These are phyloP conservation scores for Apamea monoglypha DNA, from an alignment of 2,888 invertebrate species.

Conservation along the genomic window DNA sequence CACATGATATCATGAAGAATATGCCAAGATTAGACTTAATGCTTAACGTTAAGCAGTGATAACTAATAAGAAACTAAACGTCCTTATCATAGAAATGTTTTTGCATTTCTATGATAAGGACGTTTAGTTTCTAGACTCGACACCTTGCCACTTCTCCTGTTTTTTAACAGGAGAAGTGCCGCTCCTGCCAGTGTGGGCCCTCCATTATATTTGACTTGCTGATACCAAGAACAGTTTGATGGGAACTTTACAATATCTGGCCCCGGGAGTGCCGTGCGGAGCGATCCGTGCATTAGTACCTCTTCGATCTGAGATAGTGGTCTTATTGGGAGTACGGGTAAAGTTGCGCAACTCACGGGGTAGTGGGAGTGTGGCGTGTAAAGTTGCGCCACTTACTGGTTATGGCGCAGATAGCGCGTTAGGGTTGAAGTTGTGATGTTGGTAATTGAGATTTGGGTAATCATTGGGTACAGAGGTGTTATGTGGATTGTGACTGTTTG, in stretches of 20 bases:
- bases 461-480: conserved; percentile 15
- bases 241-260: conserved; percentile 73
- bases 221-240: conserved; percentile 74
- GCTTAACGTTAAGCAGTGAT: background rate
- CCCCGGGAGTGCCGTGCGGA: conserved; percentile 63
- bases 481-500: conserved; percentile 30
- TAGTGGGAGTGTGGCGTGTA: conserved; percentile 40
- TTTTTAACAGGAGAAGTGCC: too few relatives aligned
- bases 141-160: too few relatives aligned
- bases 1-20: background rate
- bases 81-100: too few relatives aligned
- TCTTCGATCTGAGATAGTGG: conserved; percentile 61
- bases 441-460: conserved; percentile 34
- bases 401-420: conserved; percentile 38
- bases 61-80: background rate
- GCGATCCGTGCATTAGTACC: conserved; percentile 59
- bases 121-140: too few relatives aligned
- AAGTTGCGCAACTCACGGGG: conserved; percentile 36
- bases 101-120: too few relatives aligned
- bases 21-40: background rate
- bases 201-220: conserved; percentile 72
- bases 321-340: conserved; percentile 52
- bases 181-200: conserved; percentile 26
- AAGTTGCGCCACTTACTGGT: conserved; percentile 19
- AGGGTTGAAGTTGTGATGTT: conserved; percentile 41